These are phyloP conservation scores for Tokudaia tokunoshimensis DNA, from an alignment of 2,797 vertebrate genomes.

Conservation along the genomic window DNA sequence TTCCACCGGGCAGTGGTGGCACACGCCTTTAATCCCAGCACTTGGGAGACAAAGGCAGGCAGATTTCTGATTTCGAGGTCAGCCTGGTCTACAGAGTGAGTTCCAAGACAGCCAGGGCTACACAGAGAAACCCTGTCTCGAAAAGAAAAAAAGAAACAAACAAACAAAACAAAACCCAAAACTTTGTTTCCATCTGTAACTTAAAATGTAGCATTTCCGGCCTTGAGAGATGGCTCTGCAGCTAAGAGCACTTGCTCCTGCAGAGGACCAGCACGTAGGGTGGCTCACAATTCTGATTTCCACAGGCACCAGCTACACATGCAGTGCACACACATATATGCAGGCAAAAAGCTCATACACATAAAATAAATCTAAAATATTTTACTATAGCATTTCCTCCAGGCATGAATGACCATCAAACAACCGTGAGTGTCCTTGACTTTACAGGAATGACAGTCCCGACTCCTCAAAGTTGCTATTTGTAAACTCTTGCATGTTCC, in stretches of 20 bases:
- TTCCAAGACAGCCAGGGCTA: too few relatives aligned
- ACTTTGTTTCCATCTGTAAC: neutral
- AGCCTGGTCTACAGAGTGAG: too few relatives aligned
- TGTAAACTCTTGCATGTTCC: neutral
- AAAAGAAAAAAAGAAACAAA: too few relatives aligned
- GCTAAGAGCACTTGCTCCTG: neutral
- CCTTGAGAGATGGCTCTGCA: too few relatives aligned
- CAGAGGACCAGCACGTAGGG: neutral
- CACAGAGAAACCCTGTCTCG: too few relatives aligned
- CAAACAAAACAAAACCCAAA: neutral
- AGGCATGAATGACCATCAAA: neutral
- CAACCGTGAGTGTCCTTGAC: neutral
- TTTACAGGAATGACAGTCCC: neutral
- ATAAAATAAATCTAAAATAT: neutral
- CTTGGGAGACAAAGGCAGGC: too few relatives aligned
- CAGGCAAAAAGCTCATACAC: neutral
- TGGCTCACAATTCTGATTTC: neutral
- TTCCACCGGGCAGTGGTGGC: neutral
- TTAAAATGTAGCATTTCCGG: neutral
- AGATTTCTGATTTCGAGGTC: too few relatives aligned
- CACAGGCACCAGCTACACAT: neutral
- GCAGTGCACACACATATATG: too few relatives aligned
- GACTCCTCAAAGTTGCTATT: neutral
- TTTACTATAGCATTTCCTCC: too few relatives aligned
- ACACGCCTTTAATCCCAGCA: too few relatives aligned